Conservation (phyloP, 2,797 vertebrate species). For the Phoxinus dragarum region DNA sequence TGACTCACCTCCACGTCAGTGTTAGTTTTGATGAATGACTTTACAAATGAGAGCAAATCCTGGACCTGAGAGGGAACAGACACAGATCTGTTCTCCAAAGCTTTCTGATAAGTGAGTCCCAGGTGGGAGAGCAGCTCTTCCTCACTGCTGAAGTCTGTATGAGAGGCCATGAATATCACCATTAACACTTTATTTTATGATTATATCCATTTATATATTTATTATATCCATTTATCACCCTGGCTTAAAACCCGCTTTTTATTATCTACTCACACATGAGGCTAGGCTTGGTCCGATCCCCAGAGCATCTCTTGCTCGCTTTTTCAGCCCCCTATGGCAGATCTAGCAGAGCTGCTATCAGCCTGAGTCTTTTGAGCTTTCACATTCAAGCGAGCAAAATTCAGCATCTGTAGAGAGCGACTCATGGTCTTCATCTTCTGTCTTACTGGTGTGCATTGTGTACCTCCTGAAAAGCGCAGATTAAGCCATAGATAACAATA, state of each 20-base stretch:
- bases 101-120: constrained; percentile 80
- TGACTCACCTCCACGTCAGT: constrained; percentile 79
- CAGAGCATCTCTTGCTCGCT: constrained; percentile 69
- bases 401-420: constrained; percentile 96
- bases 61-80: constrained; percentile 72
- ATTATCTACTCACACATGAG: constrained; percentile 74
- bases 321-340: constrained; percentile 72
- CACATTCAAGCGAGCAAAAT: constrained; percentile 90
- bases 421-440: constrained; percentile 98
- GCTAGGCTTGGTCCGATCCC: constrained; percentile 74
- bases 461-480: constrained; percentile 76
- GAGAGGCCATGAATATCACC: not conserved
- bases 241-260: not conserved
- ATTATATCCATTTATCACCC: not conserved
- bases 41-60: constrained; percentile 80
- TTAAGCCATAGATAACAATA: not conserved
- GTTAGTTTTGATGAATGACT: constrained; percentile 76
- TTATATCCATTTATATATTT: not conserved
- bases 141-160: constrained; percentile 85
- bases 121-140: constrained; percentile 85
- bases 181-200: not conserved
- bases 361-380: constrained; percentile 90
- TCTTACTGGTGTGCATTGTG: constrained; percentile 92
- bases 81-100: constrained; percentile 71
- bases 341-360: constrained; percentile 73